Base-by-base conservation (phyloP, 2,797 vertebrate species). In the Halcyon chelicuti region DNA sequence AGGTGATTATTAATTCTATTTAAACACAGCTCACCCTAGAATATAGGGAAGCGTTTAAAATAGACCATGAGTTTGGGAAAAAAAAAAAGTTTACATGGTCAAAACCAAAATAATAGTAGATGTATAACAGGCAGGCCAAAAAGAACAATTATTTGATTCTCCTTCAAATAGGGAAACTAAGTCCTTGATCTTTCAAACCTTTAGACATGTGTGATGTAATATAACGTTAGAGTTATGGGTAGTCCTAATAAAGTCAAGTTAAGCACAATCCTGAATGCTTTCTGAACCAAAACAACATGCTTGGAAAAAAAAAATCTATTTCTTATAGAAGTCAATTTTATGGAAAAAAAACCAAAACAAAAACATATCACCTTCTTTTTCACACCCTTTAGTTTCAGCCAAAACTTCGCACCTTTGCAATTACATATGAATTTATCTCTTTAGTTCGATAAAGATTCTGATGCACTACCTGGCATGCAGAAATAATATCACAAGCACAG, bases 391-490 rank as follows among this genome's bases (percentile, higher is more conserved):
- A 83, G 42, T 93, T 91, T 90, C 51, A 88, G 63, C 25, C 74
- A 80, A 94, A 92, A 94, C 61, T 94, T 80, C 11, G 1, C 33
- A 93, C 31, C 63, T 17, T 19, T 86, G 80, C n/a, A 91, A 91
- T 83, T 65, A 85, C 40, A 46, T 83, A 65, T 31, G 60, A 72
- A 92, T 92, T 96, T 91, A 74, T 75, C 71, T 74, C 61, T 70
- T 80, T 25, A 82, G 71, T 71, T 72, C 57, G 67, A 79, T n/a
- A 88, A 86, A 81, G 83, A 94, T 88, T 74, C 80, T 61, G 60
- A 55, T 77, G 91, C 70, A 40, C 47, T 96, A 94, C 95, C 89
- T 95, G 78, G 70, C 66, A 90, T 47, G 51, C 65, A 88, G 70
- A 78, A 90, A 88, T 77, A 93, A 68, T 84, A 93, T 57, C 63